phyloP scores from a whole-genome alignment of 2,113 vertebrate genomes.

The Spizaetus ornatus region DNA sequence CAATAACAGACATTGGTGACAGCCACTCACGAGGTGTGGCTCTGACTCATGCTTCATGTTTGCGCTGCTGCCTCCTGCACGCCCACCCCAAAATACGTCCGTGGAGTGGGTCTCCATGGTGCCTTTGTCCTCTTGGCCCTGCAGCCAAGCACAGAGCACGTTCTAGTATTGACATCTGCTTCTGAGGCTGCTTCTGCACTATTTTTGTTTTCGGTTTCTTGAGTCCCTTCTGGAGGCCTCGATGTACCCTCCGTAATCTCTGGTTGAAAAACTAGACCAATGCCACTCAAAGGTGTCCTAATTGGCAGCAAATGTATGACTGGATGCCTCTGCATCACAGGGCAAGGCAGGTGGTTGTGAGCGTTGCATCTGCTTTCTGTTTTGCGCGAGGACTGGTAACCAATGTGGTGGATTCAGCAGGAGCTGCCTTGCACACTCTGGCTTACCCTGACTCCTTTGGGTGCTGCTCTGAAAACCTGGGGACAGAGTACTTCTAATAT shows the following conservation, averaged over 20 bases:
- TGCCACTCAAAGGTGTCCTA: neutral
- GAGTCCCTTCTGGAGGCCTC: neutral
- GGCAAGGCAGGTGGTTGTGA: neutral
- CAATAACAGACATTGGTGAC: neutral
- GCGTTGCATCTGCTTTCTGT: neutral
- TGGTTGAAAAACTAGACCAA: rapidly evolving
- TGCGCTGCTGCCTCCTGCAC: neutral
- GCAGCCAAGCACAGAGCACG: neutral
- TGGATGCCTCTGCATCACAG: neutral
- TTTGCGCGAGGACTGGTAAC: neutral
- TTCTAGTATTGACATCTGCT: rapidly evolving
- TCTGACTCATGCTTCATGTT: neutral
- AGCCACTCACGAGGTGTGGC: neutral
- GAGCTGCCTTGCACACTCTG: neutral
- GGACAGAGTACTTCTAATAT: neutral
- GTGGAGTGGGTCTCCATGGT: rapidly evolving
- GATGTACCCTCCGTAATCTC: rapidly evolving
- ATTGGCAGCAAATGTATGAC: neutral
- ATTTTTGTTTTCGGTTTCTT: neutral
- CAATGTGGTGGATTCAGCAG: neutral
- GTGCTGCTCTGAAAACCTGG: neutral
- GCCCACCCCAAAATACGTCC: neutral
- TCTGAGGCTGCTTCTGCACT: neutral
- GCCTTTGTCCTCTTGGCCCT: neutral
- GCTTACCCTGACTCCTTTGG: neutral